A percentile compares a stretch with the other conserved stretches of the same genome.
These are phyloP conservation scores for Euthynnus affinis DNA, from an alignment of 2,797 vertebrate genomes.

Conservation along the genomic window DNA sequence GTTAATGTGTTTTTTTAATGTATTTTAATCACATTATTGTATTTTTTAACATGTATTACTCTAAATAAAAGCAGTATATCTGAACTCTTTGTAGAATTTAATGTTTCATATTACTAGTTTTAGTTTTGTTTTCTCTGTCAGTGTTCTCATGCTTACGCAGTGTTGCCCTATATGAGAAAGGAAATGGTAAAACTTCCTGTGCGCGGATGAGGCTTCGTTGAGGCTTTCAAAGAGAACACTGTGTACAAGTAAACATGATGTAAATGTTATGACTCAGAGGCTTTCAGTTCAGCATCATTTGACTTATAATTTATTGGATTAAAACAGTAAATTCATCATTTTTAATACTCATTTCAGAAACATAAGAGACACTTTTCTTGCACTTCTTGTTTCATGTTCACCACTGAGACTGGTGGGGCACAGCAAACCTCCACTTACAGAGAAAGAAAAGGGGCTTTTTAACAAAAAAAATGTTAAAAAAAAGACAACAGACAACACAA, in stretches of 20 bases:
- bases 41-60: background rate
- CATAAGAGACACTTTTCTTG: conserved; percentile 42
- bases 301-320: conserved; percentile 58
- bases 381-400: conserved; percentile 33
- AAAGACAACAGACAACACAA: conserved; percentile 45
- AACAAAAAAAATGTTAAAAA: conserved; percentile 6
- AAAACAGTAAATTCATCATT: conserved; percentile 44
- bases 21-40: background rate
- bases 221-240: conserved; percentile 16
- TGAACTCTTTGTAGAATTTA: background rate
- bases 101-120: conserved; percentile 17
- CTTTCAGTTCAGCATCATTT: conserved; percentile 31
- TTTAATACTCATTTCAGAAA: conserved; percentile 44
- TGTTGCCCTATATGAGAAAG: conserved; percentile 38
- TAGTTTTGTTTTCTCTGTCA: background rate
- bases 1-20: background rate
- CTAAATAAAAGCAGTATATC: conserved; percentile 53
- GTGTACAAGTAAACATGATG: background rate
- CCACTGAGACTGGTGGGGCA: conserved; percentile 32
- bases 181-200: conserved; percentile 84
- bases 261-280: conserved; percentile 13
- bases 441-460: conserved; percentile 30
- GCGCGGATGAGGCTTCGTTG: conserved; percentile 50
- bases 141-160: background rate
- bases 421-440: conserved; percentile 42